Percentiles rank a stretch among this genome's conserved stretches.
Conservation (phyloP, 2,888 invertebrate species). For the Lasius platythorax region DNA sequence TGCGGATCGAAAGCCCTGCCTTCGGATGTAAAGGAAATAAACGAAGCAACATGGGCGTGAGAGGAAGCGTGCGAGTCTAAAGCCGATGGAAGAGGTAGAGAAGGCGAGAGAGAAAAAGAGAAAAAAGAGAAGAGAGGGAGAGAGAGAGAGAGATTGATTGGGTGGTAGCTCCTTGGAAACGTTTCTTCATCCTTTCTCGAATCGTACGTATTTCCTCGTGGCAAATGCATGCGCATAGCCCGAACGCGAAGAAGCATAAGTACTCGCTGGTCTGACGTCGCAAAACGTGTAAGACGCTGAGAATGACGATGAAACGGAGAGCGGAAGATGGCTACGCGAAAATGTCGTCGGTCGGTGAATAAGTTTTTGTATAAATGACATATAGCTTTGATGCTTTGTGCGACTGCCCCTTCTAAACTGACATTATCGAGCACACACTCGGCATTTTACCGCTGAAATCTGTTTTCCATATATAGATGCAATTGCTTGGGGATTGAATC, state of each 20-base stretch:
- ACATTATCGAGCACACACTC: neutral
- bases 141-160: conserved; percentile 19
- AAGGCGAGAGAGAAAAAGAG: neutral
- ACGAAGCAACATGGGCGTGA: conserved; percentile 64
- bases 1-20: conserved; percentile 64
- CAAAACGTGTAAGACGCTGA: conserved; percentile 8
- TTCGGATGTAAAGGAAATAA: conserved; percentile 72
- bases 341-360: conserved; percentile 27
- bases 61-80: conserved; percentile 64
- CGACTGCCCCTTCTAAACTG: conserved; percentile 41
- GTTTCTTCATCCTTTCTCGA: conserved; percentile 61
- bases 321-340: conserved; percentile 2
- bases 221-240: conserved; percentile 41
- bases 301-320: conserved; percentile 21
- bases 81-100: neutral
- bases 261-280: conserved; percentile 24
- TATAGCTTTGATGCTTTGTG: conserved; percentile 21
- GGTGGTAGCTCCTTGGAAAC: conserved; percentile 62
- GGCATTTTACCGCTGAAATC: neutral
- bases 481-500: neutral
- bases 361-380: conserved; percentile 29
- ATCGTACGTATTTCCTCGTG: conserved; percentile 47
- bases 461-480: neutral
- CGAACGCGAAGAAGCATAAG: conserved; percentile 21
- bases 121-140: conserved; percentile 18